Base-by-base conservation (phyloP, 1,140 invertebrate genomes). In the Bilobella aurantiaca region DNA sequence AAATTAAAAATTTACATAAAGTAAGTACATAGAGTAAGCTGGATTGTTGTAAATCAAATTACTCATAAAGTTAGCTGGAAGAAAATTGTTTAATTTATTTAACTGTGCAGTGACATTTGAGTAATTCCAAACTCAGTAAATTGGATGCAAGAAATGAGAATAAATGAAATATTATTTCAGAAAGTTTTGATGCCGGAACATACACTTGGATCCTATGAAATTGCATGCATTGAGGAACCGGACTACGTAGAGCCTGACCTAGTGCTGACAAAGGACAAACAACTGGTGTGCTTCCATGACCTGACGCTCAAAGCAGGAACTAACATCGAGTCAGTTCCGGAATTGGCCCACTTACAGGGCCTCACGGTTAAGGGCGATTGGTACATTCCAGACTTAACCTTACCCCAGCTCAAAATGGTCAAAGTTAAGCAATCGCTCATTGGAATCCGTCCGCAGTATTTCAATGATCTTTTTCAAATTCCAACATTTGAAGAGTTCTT, bases 191-290 rank as follows among this genome's bases (percentile, higher is more conserved):
- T 73, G 31, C 75, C 74, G 0, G 75, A 74, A 61, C 72, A 74
- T 53, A 74, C 74, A 3, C 3, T 73, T 3, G 56, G 62, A 1
- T 59, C 73, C 16, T 75, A 74, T 58, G 64, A 70, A 47, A 37
- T 69, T 28, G 73, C 75, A 12, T 65, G 67, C 5, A 61, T 67
- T 3, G 32, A 69, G 37, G 64, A 66, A n/a, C 72, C 73, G 14
- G 73, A 75, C 49, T 69, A 64, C 37, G 66, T 75, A 14, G 74
- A 75, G 60, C 74, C 71, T 49, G 74, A 75, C 60, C 59, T 74
- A 8, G 62, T 62, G 14, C 21, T 75, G 14, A 74, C 74, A 23
- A 69, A 69, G 28, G 67, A 68, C 46, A 27, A 46, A 14, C 1
- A 31, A 1, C 49, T 65, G n/a, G 65, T 75, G 27, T 74, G 73